Evolutionary conservation across 2,888 invertebrate species (phyloP), one percentile per base, ranked within the genome.

Genomic region (Nomada fucata): DNA sequence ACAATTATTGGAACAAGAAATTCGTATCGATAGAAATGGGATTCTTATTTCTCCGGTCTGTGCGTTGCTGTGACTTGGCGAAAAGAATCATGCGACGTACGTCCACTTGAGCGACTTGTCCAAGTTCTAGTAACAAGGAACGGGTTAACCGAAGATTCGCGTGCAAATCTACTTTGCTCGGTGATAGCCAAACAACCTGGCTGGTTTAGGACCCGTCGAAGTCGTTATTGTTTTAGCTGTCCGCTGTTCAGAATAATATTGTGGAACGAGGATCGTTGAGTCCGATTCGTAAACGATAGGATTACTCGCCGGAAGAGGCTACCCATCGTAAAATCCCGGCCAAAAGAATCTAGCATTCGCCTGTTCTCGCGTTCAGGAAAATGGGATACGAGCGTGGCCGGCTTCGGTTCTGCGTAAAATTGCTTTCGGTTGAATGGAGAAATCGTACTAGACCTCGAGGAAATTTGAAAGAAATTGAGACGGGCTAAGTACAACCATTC

Each of bases 211-310:
- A 71, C 50, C 50, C 20, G 71, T 42, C 47, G 20, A 52, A 20
- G 50, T 23, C 74, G 74, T 72, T 71, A 67, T 60, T 67, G 74
- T 76, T 68, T 71, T 47, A 76, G 59, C 72, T n/a, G 42, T 61
- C 73, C 71, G 42, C 55, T 57, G 36, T 44, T 20, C 26, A 52
- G 71, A 79, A 69, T 81, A 77, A 73, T 73, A 77, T 57, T 67
- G 18, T 29, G 57, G 29, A 53, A 52, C 59, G 61, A 50, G 72
- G 59, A 63, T 69, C 52, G 59, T 53, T 68, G 64, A 52, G 60
- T 55, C 63, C 42, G 50, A 23, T 61, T 76, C 57, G 18, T 26
- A 26, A 67, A 42, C 36, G 61, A 52, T 15, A 15, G 73, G 67
- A 47, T 77, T 73, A 67, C 72, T 53, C 7, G 18, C 5, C 29